Conservation (phyloP, 2,888 invertebrate species). For the Coenonympha arcania region DNA sequence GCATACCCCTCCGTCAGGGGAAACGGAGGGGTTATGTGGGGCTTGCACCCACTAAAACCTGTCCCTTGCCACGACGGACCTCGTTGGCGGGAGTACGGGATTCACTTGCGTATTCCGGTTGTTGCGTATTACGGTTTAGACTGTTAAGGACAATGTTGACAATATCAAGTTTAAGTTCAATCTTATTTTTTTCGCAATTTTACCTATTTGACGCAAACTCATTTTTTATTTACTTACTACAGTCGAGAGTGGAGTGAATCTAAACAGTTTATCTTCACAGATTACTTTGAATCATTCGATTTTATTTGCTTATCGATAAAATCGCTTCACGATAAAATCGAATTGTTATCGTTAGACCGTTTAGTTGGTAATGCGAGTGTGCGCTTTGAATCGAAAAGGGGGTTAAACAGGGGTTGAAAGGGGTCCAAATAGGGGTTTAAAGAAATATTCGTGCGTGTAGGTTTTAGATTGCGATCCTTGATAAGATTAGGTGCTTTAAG, state of each 20-base stretch:
- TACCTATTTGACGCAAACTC: neutral
- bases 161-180: no score
- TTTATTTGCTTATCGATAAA: slow-evolving; percentile 37
- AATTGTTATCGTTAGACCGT: slow-evolving; percentile 43
- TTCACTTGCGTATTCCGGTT: no score
- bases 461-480: slow-evolving; percentile 10
- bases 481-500: slow-evolving; percentile 1
- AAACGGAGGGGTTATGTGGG: no score
- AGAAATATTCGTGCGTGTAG: slow-evolving; percentile 22
- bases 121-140: no score
- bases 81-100: no score
- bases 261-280: neutral
- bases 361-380: slow-evolving; percentile 28
- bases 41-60: no score
- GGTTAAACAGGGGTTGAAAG: neutral
- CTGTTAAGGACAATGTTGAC: no score
- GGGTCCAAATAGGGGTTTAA: slow-evolving; percentile 12
- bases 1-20: no score
- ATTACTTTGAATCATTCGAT: slow-evolving; percentile 5
- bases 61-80: no score
- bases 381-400: slow-evolving; percentile 30
- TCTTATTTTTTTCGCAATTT: neutral
- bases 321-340: slow-evolving; percentile 37
- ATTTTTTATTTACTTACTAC: neutral
- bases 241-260: no score